Conservation (phyloP, 2,797 vertebrate species). For the Sebastes cheni region DNA sequence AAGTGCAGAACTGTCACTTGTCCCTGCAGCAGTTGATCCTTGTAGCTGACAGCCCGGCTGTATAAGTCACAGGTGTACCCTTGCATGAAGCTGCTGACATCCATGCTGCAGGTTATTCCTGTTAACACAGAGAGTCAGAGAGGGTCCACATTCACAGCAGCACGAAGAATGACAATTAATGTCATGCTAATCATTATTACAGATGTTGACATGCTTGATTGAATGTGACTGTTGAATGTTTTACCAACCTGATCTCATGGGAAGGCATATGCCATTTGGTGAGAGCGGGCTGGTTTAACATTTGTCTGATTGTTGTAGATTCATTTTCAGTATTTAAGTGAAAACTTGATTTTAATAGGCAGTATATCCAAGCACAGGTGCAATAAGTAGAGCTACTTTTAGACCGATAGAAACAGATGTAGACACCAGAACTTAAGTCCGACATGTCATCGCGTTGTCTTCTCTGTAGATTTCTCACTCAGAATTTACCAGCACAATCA, state of each 20-base stretch:
- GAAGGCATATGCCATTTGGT: no score
- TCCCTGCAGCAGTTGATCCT: conserved; percentile 8
- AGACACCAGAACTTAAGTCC: not conserved
- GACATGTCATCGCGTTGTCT: not conserved
- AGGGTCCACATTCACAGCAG: not conserved
- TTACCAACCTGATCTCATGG: not conserved
- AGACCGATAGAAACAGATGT: not conserved
- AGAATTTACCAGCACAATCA: not conserved
- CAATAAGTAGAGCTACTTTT: not conserved
- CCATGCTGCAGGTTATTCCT: not conserved
- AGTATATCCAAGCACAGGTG: not conserved
- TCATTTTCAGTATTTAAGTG: no score
- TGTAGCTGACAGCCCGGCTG: not conserved
- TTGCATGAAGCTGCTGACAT: conserved; percentile 9
- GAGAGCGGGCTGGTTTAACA: no score
- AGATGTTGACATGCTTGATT: not conserved
- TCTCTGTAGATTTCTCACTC: not conserved
- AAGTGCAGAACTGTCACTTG: not conserved
- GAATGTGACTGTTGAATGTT: not conserved
- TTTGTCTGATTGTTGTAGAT: no score
- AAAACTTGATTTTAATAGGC: not conserved
- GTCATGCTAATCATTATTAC: not conserved
- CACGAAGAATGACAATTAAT: not conserved
- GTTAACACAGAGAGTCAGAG: not conserved
- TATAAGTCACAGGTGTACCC: not conserved